A percentile compares a stretch with the other conserved stretches of the same genome.
Evolutionary conservation across 1,140 invertebrate genomes (phyloP).

Genomic region (Popillia japonica): DNA sequence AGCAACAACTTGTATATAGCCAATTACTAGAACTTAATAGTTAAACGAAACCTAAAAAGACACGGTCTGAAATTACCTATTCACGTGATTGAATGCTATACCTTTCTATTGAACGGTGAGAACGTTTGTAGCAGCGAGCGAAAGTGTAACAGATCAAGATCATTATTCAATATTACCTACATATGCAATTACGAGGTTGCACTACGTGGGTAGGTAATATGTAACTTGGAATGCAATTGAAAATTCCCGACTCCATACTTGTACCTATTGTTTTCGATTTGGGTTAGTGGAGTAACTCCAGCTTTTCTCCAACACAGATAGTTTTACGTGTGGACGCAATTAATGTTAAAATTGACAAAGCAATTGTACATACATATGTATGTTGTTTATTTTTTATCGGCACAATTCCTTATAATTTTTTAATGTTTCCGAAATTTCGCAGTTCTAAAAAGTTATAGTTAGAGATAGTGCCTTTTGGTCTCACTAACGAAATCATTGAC

Average conservation of each 20-base stretch:
- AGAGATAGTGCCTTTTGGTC: too few relatives aligned
- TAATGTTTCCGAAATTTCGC: too few relatives aligned
- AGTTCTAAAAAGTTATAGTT: too few relatives aligned
- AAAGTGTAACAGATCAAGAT: slow-evolving; percentile 11
- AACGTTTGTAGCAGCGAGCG: not conserved
- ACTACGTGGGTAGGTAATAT: not conserved
- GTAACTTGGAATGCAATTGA: not conserved
- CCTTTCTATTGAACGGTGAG: slow-evolving; percentile 2
- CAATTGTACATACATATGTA: too few relatives aligned
- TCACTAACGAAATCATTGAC: too few relatives aligned
- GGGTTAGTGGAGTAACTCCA: too few relatives aligned
- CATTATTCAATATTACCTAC: slow-evolving; percentile 6
- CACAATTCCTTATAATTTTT: too few relatives aligned
- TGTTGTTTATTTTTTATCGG: too few relatives aligned
- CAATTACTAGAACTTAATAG: too few relatives aligned
- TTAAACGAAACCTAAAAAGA: too few relatives aligned
- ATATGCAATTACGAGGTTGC: not conserved
- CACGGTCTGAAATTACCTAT: not conserved
- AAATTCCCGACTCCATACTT: not conserved
- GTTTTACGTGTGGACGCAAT: not conserved
- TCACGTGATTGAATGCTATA: slow-evolving; percentile 2
- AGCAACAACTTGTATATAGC: too few relatives aligned
- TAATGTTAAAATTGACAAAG: too few relatives aligned
- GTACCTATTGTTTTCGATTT: not conserved
- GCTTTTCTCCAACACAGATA: not conserved